Conservation (phyloP, 2,113 vertebrate genomes). For the Tetrao urogallus region DNA sequence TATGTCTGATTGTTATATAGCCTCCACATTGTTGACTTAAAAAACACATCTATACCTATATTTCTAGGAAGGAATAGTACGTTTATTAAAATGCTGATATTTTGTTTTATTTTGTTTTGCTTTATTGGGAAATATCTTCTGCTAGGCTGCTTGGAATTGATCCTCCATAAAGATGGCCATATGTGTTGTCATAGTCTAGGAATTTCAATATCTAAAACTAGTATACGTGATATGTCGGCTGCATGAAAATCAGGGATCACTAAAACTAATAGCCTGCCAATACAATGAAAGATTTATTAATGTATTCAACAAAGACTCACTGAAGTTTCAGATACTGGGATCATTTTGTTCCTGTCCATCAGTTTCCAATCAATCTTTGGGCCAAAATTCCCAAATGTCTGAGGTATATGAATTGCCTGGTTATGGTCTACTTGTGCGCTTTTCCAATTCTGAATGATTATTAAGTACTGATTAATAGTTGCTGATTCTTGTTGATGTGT, state of each 20-base stretch:
- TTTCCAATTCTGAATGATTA: background rate
- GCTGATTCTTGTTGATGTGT: background rate
- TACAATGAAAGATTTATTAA: background rate
- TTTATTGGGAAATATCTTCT: background rate
- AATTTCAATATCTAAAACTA: background rate
- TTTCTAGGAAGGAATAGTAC: background rate
- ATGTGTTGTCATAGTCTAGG: background rate
- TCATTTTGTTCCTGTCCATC: rapidly evolving
- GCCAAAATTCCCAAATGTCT: background rate
- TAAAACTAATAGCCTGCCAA: background rate
- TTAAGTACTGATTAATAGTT: background rate
- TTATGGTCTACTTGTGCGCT: background rate
- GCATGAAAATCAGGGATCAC: background rate
- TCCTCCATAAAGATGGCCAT: background rate
- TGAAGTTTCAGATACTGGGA: background rate
- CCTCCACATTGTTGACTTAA: background rate
- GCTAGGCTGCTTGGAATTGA: background rate
- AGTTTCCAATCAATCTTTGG: background rate
- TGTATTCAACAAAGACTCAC: background rate
- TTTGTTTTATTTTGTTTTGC: background rate
- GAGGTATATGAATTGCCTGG: background rate
- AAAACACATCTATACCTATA: background rate
- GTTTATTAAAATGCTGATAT: background rate
- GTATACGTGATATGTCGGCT: background rate
- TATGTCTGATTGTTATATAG: background rate